Evolutionary conservation across 2,797 vertebrate genomes (phyloP), one percentile per base, ranked within the genome.

Genomic region (Hippopotamyrus pictus): DNA sequence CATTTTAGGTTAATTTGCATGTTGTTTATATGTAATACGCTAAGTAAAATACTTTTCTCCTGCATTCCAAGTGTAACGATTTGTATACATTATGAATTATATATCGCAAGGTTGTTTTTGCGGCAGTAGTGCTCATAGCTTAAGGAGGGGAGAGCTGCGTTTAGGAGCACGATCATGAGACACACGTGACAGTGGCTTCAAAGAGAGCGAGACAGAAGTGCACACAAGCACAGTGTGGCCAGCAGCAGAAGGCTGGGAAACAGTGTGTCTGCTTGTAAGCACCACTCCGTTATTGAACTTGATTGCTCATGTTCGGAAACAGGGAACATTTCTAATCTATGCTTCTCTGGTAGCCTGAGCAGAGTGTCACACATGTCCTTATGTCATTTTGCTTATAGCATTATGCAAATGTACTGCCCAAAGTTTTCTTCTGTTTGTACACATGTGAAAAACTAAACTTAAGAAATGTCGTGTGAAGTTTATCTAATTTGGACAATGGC

Each of bases 271-370:
- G 90, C 92, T 91, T 92, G 91, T 92, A 91, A 91, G 94, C 91
- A 91, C 92, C 90, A 91, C 90, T 94, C 89, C 93, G 94, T 95
- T 92, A 94, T 94, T 94, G 86, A 95, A 92, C 89, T 91, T 89
- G 89, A 92, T 93, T 86, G 91, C 89, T 91, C 90, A 87, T 85
- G 88, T 90, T 93, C 91, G 89, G 87, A 73, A 91, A 89, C 65
- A 88, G 65, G 91, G 90, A 92, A 91, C 90, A 90, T 88, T 73
- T 88, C 88, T 91, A 85, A 90, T 87, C 62, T 89, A 57, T 85
- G 95, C 93, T 95, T 95, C 94, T 95, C 93, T 94, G 94, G 93
- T 96, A 95, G 96, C 95, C 93, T 93, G 96, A 94, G 94, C 94
- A 94, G 94, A 92, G 91, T 93, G 94, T 92, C 48, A 93, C 93